phyloP scores from a whole-genome alignment of 2,113 vertebrate genomes.

The Megaceryle maxima region DNA sequence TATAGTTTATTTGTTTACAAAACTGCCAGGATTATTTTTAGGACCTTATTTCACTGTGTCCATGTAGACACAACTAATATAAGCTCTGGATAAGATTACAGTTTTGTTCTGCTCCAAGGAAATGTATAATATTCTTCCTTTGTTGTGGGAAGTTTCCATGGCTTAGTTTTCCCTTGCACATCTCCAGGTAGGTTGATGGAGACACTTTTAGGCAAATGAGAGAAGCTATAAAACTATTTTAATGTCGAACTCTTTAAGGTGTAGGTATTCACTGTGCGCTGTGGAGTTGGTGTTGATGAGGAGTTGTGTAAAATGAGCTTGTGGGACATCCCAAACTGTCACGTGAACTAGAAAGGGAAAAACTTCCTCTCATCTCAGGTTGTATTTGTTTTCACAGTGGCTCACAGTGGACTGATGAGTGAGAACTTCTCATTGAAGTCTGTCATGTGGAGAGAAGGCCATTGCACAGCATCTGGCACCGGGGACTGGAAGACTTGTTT shows the following conservation, averaged over 20 bases:
- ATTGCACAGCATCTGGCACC: neutral
- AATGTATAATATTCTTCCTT: neutral
- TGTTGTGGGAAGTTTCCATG: neutral
- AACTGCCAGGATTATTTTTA: slow-evolving; percentile 62
- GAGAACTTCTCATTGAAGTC: neutral
- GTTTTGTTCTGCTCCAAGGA: slow-evolving; percentile 10
- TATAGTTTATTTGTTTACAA: slow-evolving; percentile 63
- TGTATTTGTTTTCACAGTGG: neutral
- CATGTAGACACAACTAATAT: slow-evolving; percentile 9
- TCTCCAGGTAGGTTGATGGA: neutral
- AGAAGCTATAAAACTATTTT: neutral
- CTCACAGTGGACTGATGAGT: neutral
- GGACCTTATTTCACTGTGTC: slow-evolving; percentile 38
- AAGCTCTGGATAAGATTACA: neutral
- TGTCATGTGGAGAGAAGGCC: too few species aligned
- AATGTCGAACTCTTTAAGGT: neutral
- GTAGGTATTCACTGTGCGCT: too few species aligned
- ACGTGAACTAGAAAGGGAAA: fast-evolving
- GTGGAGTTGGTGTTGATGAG: fast-evolving
- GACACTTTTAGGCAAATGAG: neutral
- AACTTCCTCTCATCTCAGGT: fast-evolving
- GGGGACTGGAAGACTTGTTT: neutral
- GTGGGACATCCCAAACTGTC: neutral
- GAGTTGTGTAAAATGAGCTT: neutral
- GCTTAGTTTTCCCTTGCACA: neutral